These are phyloP conservation scores for Phalera bucephala DNA, from an alignment of 2,888 invertebrate genomes.

Conservation along the genomic window DNA sequence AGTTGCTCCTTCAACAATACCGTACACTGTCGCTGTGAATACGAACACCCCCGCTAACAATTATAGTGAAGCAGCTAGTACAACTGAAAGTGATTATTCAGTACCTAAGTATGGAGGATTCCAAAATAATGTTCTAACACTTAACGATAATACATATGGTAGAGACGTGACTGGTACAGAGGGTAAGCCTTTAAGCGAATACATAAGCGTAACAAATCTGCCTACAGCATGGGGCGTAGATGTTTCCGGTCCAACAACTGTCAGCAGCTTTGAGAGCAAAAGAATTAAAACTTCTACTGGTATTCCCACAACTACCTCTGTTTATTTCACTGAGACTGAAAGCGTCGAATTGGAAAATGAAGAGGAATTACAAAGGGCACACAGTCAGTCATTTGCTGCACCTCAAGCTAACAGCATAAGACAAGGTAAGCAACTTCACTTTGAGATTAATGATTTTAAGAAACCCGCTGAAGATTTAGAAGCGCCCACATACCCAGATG, in stretches of 20 bases:
- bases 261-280: conserved; percentile 66
- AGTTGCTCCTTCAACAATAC: conserved; percentile 45
- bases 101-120: conserved; percentile 63
- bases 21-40: conserved; percentile 67
- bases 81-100: conserved; percentile 51
- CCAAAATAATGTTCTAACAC: conserved; percentile 66
- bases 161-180: conserved; percentile 63
- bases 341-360: conserved; percentile 79
- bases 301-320: conserved; percentile 54
- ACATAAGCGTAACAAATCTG: conserved; percentile 68
- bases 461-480: conserved; percentile 70
- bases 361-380: conserved; percentile 86
- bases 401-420: conserved; percentile 77
- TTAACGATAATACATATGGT: conserved; percentile 70
- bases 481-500: conserved; percentile 60
- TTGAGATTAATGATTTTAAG: conserved; percentile 47
- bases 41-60: conserved; percentile 48
- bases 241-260: conserved; percentile 52
- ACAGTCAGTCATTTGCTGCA: conserved; percentile 87
- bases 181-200: conserved; percentile 73
- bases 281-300: conserved; percentile 54
- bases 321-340: conserved; percentile 69
- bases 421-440: conserved; percentile 65
- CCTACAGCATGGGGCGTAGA: conserved; percentile 74
- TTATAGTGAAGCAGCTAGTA: conserved; percentile 49